Evolutionary conservation across 2,113 vertebrate genomes (phyloP), one percentile per base, ranked within the genome.

Genomic region (Gasterosteus aculeatus): DNA sequence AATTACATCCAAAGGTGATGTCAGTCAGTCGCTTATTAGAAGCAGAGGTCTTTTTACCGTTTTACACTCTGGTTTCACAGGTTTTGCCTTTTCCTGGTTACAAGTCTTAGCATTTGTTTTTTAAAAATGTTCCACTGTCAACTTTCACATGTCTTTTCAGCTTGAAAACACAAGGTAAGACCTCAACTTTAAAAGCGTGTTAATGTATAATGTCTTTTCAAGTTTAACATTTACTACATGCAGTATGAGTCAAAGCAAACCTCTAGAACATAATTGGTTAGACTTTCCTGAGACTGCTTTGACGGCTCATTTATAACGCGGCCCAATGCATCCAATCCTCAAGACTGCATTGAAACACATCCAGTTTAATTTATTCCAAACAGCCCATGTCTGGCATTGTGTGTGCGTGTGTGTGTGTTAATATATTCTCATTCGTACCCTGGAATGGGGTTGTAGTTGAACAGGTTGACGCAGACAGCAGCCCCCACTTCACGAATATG

Each of bases 401-500:
- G 16, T 53, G 47, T 16, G 31, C 44, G 69, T 53, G 10, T 56
- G 22, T 26, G 22, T 26, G 22, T 26, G 22, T 39, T 47, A 11
- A 46, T 49, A 12, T 19, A 33, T 41, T 35, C 31, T 74, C 11
- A 7, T 3, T 12, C 26, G 6, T 56, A 5, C 26, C n/a, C 38
- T 71, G 16, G 42, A 31, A 65, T 60, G 47, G 72, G 42, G 33
- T 47, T 66, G n/a, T 51, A 93, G 92, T 14, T 90, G 69, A 89
- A 76, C 66, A 66, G 70, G 73, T 89, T 75, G 0, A 80, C 85
- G 0, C 88, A 74, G 79, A 76, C 64, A 0, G 78, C 85, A 0
- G 84, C 84, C 1, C 87, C 87, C 51, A 85, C 90, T 2, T 19
- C 84, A 1, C 70, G 91, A 33, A 69, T 91, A 67, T 82, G 86